Conservation (phyloP, 2,797 vertebrate genomes). For the Lagorchestes hirsutus region DNA sequence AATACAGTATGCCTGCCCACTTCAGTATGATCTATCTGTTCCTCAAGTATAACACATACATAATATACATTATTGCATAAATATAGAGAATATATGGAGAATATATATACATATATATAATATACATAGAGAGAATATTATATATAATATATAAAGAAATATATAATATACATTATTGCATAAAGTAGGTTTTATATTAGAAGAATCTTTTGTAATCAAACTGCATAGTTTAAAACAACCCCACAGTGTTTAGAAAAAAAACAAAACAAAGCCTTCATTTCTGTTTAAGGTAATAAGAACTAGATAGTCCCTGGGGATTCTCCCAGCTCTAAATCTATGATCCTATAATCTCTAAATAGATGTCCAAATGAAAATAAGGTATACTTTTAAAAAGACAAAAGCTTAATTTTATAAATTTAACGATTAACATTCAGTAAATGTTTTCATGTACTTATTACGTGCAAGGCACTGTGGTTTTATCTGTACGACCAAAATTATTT, state of each 20-base stretch:
- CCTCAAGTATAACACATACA: constrained; percentile 11
- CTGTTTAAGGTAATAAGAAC: not conserved
- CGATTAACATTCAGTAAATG: not conserved
- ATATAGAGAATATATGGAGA: too few species aligned
- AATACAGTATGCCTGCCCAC: not conserved
- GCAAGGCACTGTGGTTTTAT: constrained; percentile 24
- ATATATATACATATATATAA: too few species aligned
- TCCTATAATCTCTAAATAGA: not conserved
- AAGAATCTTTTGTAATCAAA: constrained; percentile 58
- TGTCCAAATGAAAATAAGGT: not conserved
- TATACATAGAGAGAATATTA: too few species aligned
- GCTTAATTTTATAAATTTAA: not conserved
- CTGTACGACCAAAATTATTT: constrained; percentile 62
- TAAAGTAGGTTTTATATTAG: constrained; percentile 54
- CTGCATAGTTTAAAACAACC: constrained; percentile 30
- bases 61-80: too few species aligned
- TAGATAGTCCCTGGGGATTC: not conserved
- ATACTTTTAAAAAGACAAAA: not conserved
- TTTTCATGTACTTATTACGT: not conserved
- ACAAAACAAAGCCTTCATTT: not conserved
- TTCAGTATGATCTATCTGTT: constrained; percentile 69
- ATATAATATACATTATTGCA: not conserved
- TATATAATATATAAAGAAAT: too few species aligned
- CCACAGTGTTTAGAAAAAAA: constrained; percentile 3
- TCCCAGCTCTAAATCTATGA: not conserved